A percentile compares a stretch with the other conserved stretches of the same genome.
Conservation (phyloP, 2,888 invertebrate genomes). For the Nephrotoma guestfalica region DNA sequence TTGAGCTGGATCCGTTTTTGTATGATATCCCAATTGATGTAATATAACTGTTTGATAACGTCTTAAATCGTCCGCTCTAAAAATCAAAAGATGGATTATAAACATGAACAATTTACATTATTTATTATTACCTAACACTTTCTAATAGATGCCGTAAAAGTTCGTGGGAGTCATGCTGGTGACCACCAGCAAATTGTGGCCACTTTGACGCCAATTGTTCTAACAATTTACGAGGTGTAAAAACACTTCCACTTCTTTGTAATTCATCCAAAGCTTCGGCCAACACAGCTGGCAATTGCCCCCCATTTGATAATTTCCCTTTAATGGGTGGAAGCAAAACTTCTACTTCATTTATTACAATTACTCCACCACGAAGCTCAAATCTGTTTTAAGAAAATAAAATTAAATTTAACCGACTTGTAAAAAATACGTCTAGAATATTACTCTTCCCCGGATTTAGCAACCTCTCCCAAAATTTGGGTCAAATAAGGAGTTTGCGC, state of each 20-base stretch:
- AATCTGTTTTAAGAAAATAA: constrained; percentile 30
- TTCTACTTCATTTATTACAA: constrained; percentile 37
- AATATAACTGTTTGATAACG: constrained; percentile 74
- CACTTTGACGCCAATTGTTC: constrained; percentile 48
- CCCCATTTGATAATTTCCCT: constrained; percentile 54
- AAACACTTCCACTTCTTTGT: constrained; percentile 45
- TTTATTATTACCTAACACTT: constrained; percentile 47
- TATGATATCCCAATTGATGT: constrained; percentile 54
- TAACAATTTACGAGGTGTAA: constrained; percentile 48
- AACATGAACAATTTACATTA: not conserved
- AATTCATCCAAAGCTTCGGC: constrained; percentile 55
- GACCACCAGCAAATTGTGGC: constrained; percentile 81
- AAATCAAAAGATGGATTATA: not conserved
- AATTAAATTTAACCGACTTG: too few species aligned
- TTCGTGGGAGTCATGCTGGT: constrained; percentile 96
- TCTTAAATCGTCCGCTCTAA: constrained; percentile 52
- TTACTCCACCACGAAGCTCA: constrained; percentile 54
- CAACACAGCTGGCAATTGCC: constrained; percentile 47
- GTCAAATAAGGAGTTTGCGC: constrained; percentile 71
- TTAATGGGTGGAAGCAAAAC: constrained; percentile 46
- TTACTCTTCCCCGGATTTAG: constrained; percentile 47
- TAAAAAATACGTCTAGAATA: constrained; percentile 8
- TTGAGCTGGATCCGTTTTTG: constrained; percentile 57
- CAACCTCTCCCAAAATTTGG: constrained; percentile 53
- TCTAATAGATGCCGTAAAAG: constrained; percentile 80